phyloP scores from a whole-genome alignment of 1,140 invertebrate genomes.

The Pseudomyrmex cubaensis region DNA sequence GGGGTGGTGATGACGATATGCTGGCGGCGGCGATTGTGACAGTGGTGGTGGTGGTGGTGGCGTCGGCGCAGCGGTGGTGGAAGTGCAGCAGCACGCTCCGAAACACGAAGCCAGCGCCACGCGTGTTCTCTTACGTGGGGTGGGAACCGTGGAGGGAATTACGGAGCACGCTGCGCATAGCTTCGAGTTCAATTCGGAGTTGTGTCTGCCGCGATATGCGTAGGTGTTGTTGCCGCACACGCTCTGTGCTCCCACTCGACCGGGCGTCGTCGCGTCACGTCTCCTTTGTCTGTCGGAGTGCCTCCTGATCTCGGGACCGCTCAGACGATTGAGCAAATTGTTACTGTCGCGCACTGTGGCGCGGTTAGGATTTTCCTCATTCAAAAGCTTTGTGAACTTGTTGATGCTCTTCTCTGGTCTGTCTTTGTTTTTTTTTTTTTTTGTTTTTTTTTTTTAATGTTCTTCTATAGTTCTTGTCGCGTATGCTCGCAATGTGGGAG shows the following conservation, averaged over 20 bases:
- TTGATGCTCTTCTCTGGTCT: not conserved
- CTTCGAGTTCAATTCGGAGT: conserved; percentile 13
- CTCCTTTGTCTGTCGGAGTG: conserved; percentile 39
- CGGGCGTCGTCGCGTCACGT: conserved; percentile 49
- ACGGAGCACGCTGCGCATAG: conserved; percentile 37
- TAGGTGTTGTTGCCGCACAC: conserved; percentile 67
- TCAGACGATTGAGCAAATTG: conserved; percentile 11
- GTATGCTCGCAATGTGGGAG: not conserved
- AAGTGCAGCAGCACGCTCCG: conserved; percentile 57
- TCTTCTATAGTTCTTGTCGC: too few species aligned
- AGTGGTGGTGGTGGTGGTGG: conserved; percentile 15
- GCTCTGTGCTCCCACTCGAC: conserved; percentile 26
- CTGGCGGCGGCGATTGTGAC: conserved; percentile 7
- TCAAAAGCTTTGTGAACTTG: not conserved
- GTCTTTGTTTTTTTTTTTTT: not conserved
- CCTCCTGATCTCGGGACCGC: conserved; percentile 1
- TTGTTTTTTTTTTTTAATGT: not conserved
- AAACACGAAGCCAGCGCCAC: conserved; percentile 68
- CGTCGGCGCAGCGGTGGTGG: conserved; percentile 46
- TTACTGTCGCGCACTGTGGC: not conserved
- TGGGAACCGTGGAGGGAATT: conserved; percentile 35
- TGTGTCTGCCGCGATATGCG: conserved; percentile 44
- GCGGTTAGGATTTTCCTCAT: not conserved
- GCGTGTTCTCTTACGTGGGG: conserved; percentile 13
- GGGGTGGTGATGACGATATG: conserved; percentile 35